A percentile compares a stretch with the other conserved stretches of the same genome.
Evolutionary conservation across 1,140 invertebrate genomes (phyloP).

Genomic region (Adoxophyes honmai): DNA sequence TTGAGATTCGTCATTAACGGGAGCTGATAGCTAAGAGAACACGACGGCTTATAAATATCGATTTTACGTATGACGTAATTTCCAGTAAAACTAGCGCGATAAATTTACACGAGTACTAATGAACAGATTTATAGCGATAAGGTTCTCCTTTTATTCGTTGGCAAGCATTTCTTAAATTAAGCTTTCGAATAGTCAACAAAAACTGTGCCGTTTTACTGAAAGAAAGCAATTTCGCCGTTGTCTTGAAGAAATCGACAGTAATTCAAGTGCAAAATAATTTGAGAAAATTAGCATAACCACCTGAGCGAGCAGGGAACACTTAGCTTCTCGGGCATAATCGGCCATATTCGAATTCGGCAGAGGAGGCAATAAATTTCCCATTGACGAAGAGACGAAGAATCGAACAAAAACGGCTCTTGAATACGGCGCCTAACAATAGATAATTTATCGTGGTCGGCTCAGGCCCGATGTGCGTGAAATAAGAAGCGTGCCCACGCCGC

Average conservation of each 20-base stretch:
- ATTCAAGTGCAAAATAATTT: constrained; percentile 29
- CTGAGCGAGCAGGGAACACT: constrained; percentile 46
- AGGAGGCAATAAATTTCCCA: constrained; percentile 68
- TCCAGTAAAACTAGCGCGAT: too few species aligned
- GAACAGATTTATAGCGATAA: too few species aligned
- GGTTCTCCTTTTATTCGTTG: too few species aligned
- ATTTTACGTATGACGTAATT: too few species aligned
- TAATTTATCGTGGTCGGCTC: constrained; percentile 70
- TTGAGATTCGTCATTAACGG: too few species aligned
- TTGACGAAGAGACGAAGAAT: constrained; percentile 72
- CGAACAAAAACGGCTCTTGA: constrained; percentile 72
- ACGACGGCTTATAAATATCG: too few species aligned
- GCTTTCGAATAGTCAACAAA: too few species aligned
- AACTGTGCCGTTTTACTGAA: too few species aligned
- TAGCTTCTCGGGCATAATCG: constrained; percentile 61
- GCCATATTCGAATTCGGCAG: constrained; percentile 68
- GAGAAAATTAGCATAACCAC: constrained; percentile 49
- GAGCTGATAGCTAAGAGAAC: too few species aligned
- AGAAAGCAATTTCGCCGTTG: background rate
- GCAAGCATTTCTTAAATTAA: too few species aligned
- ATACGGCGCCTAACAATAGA: constrained; percentile 66
- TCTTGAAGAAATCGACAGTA: background rate
- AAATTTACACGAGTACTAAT: too few species aligned
- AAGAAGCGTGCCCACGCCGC: constrained; percentile 26
- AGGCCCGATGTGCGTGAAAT: constrained; percentile 50